Conservation (phyloP, 1,140 invertebrate genomes). For the Lepidotrigona ventralis region DNA sequence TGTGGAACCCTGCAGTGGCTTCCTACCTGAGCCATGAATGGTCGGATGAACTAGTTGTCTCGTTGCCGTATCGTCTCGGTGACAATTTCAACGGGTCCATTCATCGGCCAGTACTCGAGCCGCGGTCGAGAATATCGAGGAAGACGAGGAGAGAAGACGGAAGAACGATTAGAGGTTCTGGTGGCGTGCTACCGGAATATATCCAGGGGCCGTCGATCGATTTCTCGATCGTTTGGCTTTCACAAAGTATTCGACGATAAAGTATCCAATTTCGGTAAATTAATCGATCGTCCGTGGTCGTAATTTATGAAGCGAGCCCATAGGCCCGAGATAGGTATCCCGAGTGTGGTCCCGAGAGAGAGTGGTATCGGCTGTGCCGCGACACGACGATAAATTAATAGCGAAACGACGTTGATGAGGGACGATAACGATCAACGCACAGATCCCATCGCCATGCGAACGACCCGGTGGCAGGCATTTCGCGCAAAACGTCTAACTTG, state of each 20-base stretch:
- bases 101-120: conserved; percentile 29
- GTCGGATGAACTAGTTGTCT: conserved; percentile 47
- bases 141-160: background rate
- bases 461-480: conserved; percentile 56
- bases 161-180: too few relatives aligned
- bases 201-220: conserved; percentile 9
- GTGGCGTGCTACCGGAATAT: conserved; percentile 21
- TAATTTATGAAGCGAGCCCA: conserved; percentile 59
- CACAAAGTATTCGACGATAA: conserved; percentile 30
- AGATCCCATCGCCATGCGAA: conserved; percentile 52
- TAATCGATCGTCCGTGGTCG: conserved; percentile 57
- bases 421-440: conserved; percentile 63
- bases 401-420: conserved; percentile 65
- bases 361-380: conserved; percentile 40
- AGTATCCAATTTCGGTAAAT: conserved; percentile 53
- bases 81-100: conserved; percentile 44
- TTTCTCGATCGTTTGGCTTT: conserved; percentile 41
- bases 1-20: conserved; percentile 36
- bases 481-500: conserved; percentile 40
- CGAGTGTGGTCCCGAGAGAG: conserved; percentile 57
- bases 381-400: conserved; percentile 65
- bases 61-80: conserved; percentile 34
- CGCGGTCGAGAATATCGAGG: too few relatives aligned
- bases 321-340: conserved; percentile 34
- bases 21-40: conserved; percentile 58